Percentiles rank a stretch among this genome's conserved stretches.
Evolutionary conservation across 2,113 vertebrate species (phyloP).

Genomic region (Lagenorhynchus albirostris): DNA sequence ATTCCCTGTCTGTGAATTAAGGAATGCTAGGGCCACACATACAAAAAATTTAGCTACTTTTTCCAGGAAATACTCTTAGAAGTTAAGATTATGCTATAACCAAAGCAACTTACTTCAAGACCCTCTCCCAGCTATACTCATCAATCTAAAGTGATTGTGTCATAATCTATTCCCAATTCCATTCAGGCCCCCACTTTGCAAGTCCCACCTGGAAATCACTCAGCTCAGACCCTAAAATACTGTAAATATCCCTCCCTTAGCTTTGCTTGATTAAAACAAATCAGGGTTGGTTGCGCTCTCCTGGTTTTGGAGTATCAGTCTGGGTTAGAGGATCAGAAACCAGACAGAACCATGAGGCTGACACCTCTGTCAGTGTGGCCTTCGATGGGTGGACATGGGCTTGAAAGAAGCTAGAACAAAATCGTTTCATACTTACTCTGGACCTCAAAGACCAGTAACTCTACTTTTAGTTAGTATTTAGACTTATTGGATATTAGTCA

Average conservation of each 20-base stretch:
- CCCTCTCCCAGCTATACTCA: not conserved
- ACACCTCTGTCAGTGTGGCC: not conserved
- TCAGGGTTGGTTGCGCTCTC: not conserved
- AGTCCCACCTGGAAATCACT: not conserved
- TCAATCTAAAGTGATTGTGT: not conserved
- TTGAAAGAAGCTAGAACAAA: not conserved
- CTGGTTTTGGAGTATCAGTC: not conserved
- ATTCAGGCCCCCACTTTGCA: not conserved
- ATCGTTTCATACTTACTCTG: not conserved
- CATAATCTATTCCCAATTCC: not conserved
- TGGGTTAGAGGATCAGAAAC: not conserved
- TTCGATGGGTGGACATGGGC: not conserved
- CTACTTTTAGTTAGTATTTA: not conserved
- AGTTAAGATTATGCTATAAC: not conserved
- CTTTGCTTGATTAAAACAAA: not conserved
- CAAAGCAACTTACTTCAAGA: not conserved
- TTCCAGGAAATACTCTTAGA: not conserved
- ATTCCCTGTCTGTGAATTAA: not conserved
- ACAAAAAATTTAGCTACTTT: not conserved
- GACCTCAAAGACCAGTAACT: not conserved
- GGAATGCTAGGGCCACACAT: not conserved
- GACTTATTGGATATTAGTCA: not conserved
- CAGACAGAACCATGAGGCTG: not conserved
- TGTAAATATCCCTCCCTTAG: not conserved
- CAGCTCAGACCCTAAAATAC: not conserved